Conservation (phyloP, 2,113 vertebrate species). For the Stigmatopora nigra region DNA sequence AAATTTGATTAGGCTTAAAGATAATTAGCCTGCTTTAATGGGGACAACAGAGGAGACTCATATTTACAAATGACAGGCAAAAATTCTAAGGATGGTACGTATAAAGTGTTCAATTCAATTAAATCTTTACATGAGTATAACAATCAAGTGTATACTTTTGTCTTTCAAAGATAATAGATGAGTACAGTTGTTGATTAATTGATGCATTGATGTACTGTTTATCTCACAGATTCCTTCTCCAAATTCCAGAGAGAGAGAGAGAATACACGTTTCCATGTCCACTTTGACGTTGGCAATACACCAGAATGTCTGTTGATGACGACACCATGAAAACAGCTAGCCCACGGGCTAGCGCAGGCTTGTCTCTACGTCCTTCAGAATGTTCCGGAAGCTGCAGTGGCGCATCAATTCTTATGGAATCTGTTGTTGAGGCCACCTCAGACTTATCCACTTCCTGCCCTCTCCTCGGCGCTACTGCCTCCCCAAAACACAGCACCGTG, state of each 20-base stretch:
- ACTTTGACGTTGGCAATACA: slow-evolving; percentile 31
- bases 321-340: slow-evolving; percentile 60
- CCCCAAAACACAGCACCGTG: slow-evolving; percentile 41
- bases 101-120: too few relatives aligned
- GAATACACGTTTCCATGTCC: slow-evolving; percentile 29
- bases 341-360: slow-evolving; percentile 43
- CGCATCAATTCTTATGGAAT: slow-evolving; percentile 37
- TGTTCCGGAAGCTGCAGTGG: slow-evolving; percentile 38
- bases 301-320: slow-evolving; percentile 70
- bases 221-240: slow-evolving; percentile 7
- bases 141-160: too few relatives aligned
- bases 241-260: slow-evolving; percentile 45
- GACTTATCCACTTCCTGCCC: slow-evolving; percentile 44
- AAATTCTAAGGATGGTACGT: too few relatives aligned
- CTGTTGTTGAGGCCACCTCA: slow-evolving; percentile 21
- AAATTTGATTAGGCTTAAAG: too few relatives aligned
- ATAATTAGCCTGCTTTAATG: too few relatives aligned
- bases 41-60: too few relatives aligned
- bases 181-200: background rate
- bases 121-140: too few relatives aligned
- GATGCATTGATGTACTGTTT: background rate
- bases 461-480: slow-evolving; percentile 31
- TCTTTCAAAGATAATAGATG: background rate
- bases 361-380: slow-evolving; percentile 52
- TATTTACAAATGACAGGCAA: too few relatives aligned